Evolutionary conservation across 2,888 invertebrate genomes (phyloP).

Genomic region (Caenorhabditis wallacei): DNA sequence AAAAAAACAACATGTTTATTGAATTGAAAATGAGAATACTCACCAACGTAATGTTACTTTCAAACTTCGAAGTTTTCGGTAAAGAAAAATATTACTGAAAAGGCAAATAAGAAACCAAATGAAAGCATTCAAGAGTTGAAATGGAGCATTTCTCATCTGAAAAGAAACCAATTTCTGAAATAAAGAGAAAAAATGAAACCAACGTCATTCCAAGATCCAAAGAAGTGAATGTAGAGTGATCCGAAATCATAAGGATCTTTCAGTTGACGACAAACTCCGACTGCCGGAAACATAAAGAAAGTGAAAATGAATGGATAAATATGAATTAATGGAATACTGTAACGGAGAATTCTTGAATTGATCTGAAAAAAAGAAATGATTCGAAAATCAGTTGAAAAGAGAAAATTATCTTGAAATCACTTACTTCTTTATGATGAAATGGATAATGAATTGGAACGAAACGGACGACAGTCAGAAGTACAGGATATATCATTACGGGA

Average conservation of each 20-base stretch:
- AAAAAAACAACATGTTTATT: slow-evolving; percentile 25
- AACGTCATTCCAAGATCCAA: slow-evolving; percentile 30
- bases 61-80: slow-evolving; percentile 34
- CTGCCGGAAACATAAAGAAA: slow-evolving; percentile 32
- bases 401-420: not conserved
- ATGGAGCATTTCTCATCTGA: slow-evolving; percentile 36
- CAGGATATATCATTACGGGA: slow-evolving; percentile 33
- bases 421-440: slow-evolving; percentile 13
- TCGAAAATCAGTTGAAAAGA: no score
- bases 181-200: not conserved
- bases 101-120: slow-evolving; percentile 37
- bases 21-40: slow-evolving; percentile 14
- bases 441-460: slow-evolving; percentile 34
- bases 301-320: slow-evolving; percentile 16
- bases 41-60: slow-evolving; percentile 16
- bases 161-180: slow-evolving; percentile 16
- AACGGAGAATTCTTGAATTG: slow-evolving; percentile 13
- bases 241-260: slow-evolving; percentile 20
- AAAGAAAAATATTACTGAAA: slow-evolving; percentile 16
- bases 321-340: slow-evolving; percentile 22
- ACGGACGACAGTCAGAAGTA: slow-evolving; percentile 16
- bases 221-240: slow-evolving; percentile 36
- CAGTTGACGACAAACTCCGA: slow-evolving; percentile 36
- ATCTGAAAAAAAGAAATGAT: no score
- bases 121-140: slow-evolving; percentile 18